Evolutionary conservation across 2,888 invertebrate species (phyloP).

Genomic region (Acleris emargana): DNA sequence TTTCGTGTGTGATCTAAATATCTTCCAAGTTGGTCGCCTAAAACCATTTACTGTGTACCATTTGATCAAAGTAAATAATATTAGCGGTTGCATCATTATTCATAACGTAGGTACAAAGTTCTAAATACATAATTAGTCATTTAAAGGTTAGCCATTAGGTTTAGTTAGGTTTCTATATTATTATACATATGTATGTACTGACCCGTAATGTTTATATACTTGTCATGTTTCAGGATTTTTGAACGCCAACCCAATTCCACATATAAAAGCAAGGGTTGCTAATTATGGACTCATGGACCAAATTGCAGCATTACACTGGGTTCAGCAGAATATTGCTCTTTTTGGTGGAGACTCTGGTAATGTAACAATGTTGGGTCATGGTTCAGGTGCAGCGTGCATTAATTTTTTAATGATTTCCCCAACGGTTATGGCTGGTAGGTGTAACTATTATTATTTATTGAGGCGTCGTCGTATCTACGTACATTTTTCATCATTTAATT

Average conservation of each 20-base stretch:
- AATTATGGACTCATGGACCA: constrained; percentile 99
- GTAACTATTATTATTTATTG: constrained; percentile 9
- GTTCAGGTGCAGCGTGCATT: constrained; percentile 98
- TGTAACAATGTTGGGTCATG: constrained; percentile 98
- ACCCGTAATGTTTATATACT: too few species aligned
- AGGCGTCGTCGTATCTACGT: background rate
- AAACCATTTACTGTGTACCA: too few species aligned
- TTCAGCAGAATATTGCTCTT: constrained; percentile 96
- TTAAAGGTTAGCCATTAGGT: too few species aligned
- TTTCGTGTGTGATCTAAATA: too few species aligned
- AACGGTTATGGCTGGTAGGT: constrained; percentile 89
- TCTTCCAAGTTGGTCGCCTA: too few species aligned
- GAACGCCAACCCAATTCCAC: constrained; percentile 94
- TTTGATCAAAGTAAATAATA: too few species aligned
- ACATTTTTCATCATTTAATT: background rate
- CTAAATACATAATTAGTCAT: too few species aligned
- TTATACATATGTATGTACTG: background rate
- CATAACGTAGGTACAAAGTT: too few species aligned
- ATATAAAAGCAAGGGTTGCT: constrained; percentile 92
- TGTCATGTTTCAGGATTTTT: constrained; percentile 87
- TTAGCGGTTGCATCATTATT: too few species aligned
- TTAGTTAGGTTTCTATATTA: too few species aligned
- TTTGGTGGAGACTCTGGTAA: constrained; percentile 97
- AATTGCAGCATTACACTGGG: constrained; percentile 98
- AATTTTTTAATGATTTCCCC: constrained; percentile 99